These are phyloP conservation scores for Acromyrmex echinatior DNA, from an alignment of 1,140 invertebrate species.

Conservation along the genomic window DNA sequence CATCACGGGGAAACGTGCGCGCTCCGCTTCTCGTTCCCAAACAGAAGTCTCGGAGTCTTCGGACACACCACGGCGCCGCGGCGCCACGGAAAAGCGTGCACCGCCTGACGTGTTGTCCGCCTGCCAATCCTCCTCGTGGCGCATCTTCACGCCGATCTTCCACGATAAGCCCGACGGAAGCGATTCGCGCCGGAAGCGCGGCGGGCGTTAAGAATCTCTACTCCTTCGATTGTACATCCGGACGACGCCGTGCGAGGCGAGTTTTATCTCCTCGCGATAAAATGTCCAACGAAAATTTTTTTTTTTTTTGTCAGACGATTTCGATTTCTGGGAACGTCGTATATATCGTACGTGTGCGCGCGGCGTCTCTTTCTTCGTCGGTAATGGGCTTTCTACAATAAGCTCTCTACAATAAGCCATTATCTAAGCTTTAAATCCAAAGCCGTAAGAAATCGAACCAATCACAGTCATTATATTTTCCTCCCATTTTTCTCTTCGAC, in stretches of 20 bases:
- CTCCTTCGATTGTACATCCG: background rate
- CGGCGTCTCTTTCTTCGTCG: background rate
- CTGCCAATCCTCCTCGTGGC: background rate
- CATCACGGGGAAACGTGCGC: constrained; percentile 52
- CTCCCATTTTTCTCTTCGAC: too few relatives aligned
- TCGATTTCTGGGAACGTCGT: constrained; percentile 32
- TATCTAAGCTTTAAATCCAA: too few relatives aligned
- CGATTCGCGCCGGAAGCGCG: background rate
- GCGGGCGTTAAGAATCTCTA: too few relatives aligned
- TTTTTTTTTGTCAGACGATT: background rate
- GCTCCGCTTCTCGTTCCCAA: constrained; percentile 24
- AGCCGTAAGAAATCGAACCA: too few relatives aligned
- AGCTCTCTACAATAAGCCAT: too few relatives aligned
- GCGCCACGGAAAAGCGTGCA: constrained; percentile 60
- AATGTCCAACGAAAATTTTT: constrained; percentile 15
- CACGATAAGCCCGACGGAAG: background rate
- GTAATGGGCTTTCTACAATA: too few relatives aligned
- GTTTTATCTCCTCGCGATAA: background rate
- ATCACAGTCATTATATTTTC: too few relatives aligned
- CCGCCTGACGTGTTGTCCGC: background rate
- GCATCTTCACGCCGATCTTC: too few relatives aligned
- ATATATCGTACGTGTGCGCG: constrained; percentile 25
- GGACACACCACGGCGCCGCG: constrained; percentile 36
- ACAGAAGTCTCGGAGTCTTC: constrained; percentile 13
- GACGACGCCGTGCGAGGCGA: background rate